Evolutionary conservation across 2,888 invertebrate genomes (phyloP).

Genomic region (Homarus gammarus): DNA sequence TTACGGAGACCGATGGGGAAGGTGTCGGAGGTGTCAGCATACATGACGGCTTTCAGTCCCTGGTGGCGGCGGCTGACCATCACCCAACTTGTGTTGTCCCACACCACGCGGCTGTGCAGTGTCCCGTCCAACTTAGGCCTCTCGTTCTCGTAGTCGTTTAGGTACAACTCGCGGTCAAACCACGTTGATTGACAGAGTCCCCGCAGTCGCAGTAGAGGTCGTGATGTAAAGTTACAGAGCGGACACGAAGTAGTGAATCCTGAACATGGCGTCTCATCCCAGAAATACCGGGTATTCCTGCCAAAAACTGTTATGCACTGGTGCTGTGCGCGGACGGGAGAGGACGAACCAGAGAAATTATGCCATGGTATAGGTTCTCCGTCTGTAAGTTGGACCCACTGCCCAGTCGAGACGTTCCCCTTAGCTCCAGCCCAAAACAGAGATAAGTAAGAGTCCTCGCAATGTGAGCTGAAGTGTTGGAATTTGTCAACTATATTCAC

Average conservation of each 20-base stretch:
- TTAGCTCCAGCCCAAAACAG: neutral
- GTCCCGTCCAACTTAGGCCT: constrained; percentile 11
- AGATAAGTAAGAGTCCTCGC: neutral
- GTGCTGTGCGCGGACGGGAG: neutral
- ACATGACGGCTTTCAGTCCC: neutral
- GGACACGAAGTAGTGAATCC: neutral
- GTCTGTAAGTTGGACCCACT: neutral
- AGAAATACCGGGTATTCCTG: neutral
- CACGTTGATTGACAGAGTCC: neutral
- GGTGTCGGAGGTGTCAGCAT: neutral
- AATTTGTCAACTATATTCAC: neutral
- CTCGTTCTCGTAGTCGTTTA: constrained; percentile 21
- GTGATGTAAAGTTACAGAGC: constrained; percentile 2
- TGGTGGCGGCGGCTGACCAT: constrained; percentile 1
- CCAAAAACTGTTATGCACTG: neutral
- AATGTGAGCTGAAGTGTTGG: neutral
- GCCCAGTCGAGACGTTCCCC: neutral
- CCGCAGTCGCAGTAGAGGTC: neutral
- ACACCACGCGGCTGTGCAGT: constrained; percentile 1
- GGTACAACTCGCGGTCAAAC: constrained; percentile 6
- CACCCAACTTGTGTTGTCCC: constrained; percentile 4
- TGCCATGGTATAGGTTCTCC: neutral
- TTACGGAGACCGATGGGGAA: constrained; percentile 19
- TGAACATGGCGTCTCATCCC: neutral
- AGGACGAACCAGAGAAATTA: neutral